Percentiles rank a stretch among this genome's conserved stretches.
These are phyloP conservation scores for Taenioides sp. DNA, from an alignment of 2,797 vertebrate species.

Conservation along the genomic window DNA sequence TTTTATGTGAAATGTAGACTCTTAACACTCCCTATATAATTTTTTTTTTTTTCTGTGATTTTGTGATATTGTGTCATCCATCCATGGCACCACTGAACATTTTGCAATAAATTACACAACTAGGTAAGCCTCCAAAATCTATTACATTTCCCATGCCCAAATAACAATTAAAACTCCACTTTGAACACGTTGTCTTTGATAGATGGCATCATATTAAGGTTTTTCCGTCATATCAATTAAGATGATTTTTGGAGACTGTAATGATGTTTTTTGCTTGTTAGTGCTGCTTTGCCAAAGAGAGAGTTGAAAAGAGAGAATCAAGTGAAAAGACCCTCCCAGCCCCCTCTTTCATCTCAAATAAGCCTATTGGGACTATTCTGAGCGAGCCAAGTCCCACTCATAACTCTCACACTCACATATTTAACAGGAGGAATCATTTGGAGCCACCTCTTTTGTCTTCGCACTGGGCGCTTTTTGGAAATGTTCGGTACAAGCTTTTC, in stretches of 20 bases:
- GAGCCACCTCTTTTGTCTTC: conserved; percentile 49
- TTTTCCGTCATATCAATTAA: conserved; percentile 31
- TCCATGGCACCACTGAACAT: neutral
- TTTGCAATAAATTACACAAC: neutral
- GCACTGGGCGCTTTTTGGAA: conserved; percentile 30
- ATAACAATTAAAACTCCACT: conserved; percentile 11
- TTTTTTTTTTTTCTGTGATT: too few species aligned
- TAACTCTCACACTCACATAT: conserved; percentile 55
- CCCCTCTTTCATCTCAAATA: conserved; percentile 52
- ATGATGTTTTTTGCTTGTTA: conserved; percentile 33
- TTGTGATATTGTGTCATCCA: too few species aligned
- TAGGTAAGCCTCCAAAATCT: neutral
- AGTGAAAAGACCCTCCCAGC: conserved; percentile 40
- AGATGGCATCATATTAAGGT: conserved; percentile 28
- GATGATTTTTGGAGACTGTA: conserved; percentile 32
- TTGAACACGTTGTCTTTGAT: neutral
- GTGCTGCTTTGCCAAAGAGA: conserved; percentile 34
- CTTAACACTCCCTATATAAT: too few species aligned
- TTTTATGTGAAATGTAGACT: too few species aligned
- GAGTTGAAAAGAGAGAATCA: conserved; percentile 41
- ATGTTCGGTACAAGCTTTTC: conserved; percentile 7
- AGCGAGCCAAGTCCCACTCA: conserved; percentile 51
- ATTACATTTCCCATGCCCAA: neutral
- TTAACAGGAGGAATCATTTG: conserved; percentile 53
- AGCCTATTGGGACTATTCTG: conserved; percentile 52